Evolutionary conservation across 2,888 invertebrate genomes (phyloP).

Genomic region (Pseudococcus longispinus): DNA sequence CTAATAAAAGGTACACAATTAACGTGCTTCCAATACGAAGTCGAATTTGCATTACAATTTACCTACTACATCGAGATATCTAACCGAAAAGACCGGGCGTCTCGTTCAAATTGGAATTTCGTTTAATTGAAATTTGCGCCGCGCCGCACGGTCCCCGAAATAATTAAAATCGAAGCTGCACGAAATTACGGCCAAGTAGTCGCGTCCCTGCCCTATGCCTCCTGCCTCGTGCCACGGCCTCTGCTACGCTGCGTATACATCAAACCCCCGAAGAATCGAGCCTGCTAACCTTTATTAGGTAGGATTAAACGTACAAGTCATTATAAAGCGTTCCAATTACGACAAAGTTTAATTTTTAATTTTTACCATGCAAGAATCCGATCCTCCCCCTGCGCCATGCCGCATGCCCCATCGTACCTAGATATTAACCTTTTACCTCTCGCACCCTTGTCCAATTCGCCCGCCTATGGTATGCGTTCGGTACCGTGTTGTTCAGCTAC

Average conservation of each 20-base stretch:
- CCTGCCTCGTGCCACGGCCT: neutral
- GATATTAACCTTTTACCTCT: neutral
- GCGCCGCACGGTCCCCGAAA: slow-evolving; percentile 17
- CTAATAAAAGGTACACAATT: slow-evolving; percentile 41
- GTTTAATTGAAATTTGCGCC: slow-evolving; percentile 42
- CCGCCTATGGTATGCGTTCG: too few relatives aligned
- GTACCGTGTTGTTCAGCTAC: neutral
- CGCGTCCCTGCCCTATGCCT: neutral
- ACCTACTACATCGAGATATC: slow-evolving; percentile 10
- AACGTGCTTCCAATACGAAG: slow-evolving; percentile 46
- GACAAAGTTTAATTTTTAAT: slow-evolving; percentile 44
- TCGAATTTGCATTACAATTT: slow-evolving; percentile 46
- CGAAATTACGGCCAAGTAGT: slow-evolving; percentile 46
- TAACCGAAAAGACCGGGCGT: slow-evolving; percentile 29
- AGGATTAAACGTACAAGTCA: slow-evolving; percentile 45
- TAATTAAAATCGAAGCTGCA: slow-evolving; percentile 46
- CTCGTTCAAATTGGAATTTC: slow-evolving; percentile 46
- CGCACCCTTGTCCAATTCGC: neutral
- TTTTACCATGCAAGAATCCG: slow-evolving; percentile 35
- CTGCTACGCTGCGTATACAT: neutral
- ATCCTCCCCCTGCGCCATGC: neutral
- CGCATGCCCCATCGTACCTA: neutral
- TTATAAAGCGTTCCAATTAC: slow-evolving; percentile 46
- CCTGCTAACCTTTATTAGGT: slow-evolving; percentile 41
- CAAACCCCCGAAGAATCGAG: slow-evolving; percentile 18